phyloP scores from a whole-genome alignment of 1,140 invertebrate genomes.

The Nasonia longicornis region DNA sequence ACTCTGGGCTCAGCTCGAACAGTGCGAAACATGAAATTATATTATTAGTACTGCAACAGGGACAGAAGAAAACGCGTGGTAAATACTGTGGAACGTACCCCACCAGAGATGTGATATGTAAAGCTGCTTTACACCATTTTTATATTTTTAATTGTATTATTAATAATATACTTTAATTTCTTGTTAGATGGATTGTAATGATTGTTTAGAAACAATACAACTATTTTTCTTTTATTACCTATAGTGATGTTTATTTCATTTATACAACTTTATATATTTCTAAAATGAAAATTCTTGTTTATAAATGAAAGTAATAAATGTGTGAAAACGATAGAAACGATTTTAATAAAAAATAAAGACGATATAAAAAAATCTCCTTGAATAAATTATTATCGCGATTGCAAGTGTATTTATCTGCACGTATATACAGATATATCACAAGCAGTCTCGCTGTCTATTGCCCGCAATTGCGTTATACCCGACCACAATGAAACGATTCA shows the following conservation, averaged over 20 bases:
- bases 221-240: constrained; percentile 48
- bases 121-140: constrained; percentile 67
- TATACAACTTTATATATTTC: constrained; percentile 31
- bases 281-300: constrained; percentile 28
- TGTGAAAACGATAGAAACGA: constrained; percentile 5
- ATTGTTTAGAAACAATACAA: constrained; percentile 59
- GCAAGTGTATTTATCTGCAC: background rate
- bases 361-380: background rate
- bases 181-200: constrained; percentile 58
- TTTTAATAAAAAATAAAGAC: constrained; percentile 15
- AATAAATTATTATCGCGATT: background rate
- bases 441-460: constrained; percentile 5
- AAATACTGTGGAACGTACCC: constrained; percentile 49
- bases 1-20: background rate
- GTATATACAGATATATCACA: background rate
- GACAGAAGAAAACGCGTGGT: constrained; percentile 31
- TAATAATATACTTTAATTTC: constrained; percentile 62
- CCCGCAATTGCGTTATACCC: background rate
- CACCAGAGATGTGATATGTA: constrained; percentile 69
- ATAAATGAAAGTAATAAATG: constrained; percentile 12
- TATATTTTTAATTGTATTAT: constrained; percentile 60
- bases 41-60: constrained; percentile 35
- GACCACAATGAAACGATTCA: background rate
- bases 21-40: constrained; percentile 21
- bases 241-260: constrained; percentile 33